Conservation (phyloP, 2,797 vertebrate species). For the Hephaestus fuliginosus region DNA sequence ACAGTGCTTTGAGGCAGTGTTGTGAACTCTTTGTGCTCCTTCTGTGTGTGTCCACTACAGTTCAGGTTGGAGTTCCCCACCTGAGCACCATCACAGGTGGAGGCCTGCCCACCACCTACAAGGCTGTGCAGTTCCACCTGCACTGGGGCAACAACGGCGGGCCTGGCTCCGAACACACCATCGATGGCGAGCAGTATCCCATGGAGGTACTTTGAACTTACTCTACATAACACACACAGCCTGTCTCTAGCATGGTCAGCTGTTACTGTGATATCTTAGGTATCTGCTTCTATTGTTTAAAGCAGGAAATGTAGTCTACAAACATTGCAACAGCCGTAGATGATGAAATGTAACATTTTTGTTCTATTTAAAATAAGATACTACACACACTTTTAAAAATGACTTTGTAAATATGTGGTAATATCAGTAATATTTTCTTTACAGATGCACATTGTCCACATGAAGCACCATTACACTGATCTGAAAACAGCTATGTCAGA, state of each 20-base stretch:
- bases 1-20: constrained; percentile 8
- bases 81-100: constrained; percentile 81
- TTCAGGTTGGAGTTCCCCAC: constrained; percentile 79
- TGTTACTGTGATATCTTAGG: not conserved
- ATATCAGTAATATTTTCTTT: constrained; percentile 14
- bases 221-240: not conserved
- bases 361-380: not conserved
- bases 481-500: constrained; percentile 72
- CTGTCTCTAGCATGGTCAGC: not conserved
- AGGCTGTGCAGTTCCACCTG: constrained; percentile 90
- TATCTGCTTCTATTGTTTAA: constrained; percentile 1
- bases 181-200: constrained; percentile 90
- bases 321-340: not conserved
- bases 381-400: not conserved
- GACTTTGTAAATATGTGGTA: not conserved
- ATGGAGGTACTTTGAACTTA: constrained; percentile 90
- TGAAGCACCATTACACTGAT: constrained; percentile 74
- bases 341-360: constrained; percentile 5
- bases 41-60: constrained; percentile 73
- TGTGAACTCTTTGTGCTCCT: not conserved
- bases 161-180: constrained; percentile 92
- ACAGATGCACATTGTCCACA: constrained; percentile 94
- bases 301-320: not conserved
- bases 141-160: constrained; percentile 89
- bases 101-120: constrained; percentile 83